A percentile compares a stretch with the other conserved stretches of the same genome.
Conservation (phyloP, 2,113 vertebrate species). For the Sander lucioperca region DNA sequence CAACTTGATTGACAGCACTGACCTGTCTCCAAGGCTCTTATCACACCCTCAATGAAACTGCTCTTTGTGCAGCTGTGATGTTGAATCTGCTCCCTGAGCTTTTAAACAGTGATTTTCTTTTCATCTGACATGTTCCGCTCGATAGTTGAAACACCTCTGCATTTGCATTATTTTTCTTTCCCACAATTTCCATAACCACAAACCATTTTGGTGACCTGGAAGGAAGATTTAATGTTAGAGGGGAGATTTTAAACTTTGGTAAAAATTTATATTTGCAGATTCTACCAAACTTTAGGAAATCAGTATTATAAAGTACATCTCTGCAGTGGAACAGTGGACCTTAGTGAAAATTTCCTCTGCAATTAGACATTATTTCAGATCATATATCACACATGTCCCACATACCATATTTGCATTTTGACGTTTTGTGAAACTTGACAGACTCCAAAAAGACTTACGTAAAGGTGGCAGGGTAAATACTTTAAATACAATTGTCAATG, state of each 20-base stretch:
- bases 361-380: background rate
- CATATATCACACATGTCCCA: background rate
- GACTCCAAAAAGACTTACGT: background rate
- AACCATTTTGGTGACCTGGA: background rate
- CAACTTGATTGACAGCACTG: constrained; percentile 10
- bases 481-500: background rate
- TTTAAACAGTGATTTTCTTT: constrained; percentile 13
- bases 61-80: constrained; percentile 14
- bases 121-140: background rate
- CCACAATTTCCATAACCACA: background rate
- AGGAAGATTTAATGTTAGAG: background rate
- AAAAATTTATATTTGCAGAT: background rate
- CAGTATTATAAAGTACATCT: background rate
- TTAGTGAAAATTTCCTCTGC: background rate
- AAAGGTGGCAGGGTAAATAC: background rate
- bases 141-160: constrained; percentile 1
- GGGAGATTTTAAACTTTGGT: background rate
- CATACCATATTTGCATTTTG: background rate
- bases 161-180: background rate
- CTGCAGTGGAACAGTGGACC: background rate
- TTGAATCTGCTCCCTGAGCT: background rate
- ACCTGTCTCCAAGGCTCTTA: constrained; percentile 11
- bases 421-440: background rate
- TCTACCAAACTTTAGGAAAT: background rate
- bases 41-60: constrained; percentile 11